A percentile compares a stretch with the other conserved stretches of the same genome.
phyloP scores from a whole-genome alignment of 1,140 invertebrate species.

The Caenorhabditis tropicalis region DNA sequence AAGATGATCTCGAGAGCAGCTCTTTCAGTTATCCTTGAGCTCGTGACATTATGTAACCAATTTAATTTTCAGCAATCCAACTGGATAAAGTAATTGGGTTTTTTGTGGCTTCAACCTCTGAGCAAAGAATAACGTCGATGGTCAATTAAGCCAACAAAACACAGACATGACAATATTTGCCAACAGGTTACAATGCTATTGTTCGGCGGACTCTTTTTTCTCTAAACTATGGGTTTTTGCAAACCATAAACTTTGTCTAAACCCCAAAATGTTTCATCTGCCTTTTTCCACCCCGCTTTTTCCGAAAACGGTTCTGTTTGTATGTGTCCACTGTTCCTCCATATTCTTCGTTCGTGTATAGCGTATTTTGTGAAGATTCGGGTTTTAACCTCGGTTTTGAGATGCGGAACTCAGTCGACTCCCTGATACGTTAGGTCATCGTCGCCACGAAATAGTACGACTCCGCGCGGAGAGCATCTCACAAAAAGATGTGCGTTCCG shows the following conservation, averaged over 20 bases:
- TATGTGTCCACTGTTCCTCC: slow-evolving; percentile 7
- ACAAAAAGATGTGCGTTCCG: slow-evolving; percentile 39
- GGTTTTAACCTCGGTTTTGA: background rate
- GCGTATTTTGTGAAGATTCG: slow-evolving; percentile 39
- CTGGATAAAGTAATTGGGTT: too few species aligned
- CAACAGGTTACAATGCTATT: slow-evolving; percentile 20
- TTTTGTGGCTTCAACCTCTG: background rate
- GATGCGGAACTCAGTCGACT: slow-evolving; percentile 16
- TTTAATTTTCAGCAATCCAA: too few species aligned
- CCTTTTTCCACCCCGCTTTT: background rate
- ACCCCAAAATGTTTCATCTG: slow-evolving; percentile 1
- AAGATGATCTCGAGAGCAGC: too few species aligned
- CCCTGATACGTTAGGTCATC: slow-evolving; percentile 20
- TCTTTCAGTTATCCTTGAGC: too few species aligned
- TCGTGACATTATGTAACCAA: too few species aligned
- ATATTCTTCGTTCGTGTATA: slow-evolving; percentile 16
- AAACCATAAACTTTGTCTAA: slow-evolving; percentile 9
- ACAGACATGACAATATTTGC: slow-evolving; percentile 23
- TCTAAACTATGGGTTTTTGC: background rate
- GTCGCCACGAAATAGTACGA: slow-evolving; percentile 19
- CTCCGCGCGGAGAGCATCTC: slow-evolving; percentile 19
- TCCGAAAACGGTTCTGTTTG: slow-evolving; percentile 31
- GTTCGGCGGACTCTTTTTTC: background rate
- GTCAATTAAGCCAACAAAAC: slow-evolving; percentile 26
- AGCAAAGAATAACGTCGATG: background rate